phyloP scores from a whole-genome alignment of 2,797 vertebrate species.

The Pteronotus mesoamericanus region DNA sequence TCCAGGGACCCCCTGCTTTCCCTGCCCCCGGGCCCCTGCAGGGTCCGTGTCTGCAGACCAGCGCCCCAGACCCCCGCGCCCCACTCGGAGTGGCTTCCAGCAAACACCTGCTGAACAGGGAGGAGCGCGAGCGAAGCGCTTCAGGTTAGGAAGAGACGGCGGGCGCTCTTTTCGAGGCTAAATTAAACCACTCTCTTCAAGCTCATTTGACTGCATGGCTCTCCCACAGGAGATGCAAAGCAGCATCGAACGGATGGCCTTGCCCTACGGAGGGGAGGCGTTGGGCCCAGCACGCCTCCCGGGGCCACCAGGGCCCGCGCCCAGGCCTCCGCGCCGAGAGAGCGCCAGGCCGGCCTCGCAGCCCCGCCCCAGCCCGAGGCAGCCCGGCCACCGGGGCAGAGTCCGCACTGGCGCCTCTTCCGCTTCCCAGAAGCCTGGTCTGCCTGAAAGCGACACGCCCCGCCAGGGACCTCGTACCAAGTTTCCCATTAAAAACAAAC shows the following conservation, averaged over 20 bases:
- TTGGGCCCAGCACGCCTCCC: neutral
- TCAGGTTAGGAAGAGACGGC: neutral
- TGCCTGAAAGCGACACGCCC: neutral
- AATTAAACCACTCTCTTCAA: neutral
- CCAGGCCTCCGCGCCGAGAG: too few relatives aligned
- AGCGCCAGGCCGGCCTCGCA: too few relatives aligned
- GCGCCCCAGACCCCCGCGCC: neutral
- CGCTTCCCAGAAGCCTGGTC: neutral
- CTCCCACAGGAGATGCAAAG: conserved; percentile 10
- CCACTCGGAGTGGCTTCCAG: too few relatives aligned
- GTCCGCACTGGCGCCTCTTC: neutral
- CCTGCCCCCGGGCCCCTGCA: neutral
- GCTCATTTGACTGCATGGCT: neutral
- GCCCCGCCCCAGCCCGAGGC: neutral
- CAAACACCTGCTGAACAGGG: neutral
- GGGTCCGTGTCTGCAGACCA: neutral
- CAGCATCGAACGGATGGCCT: conserved; percentile 13
- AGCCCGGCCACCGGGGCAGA: neutral
- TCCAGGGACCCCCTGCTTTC: neutral
- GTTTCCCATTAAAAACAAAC: neutral
- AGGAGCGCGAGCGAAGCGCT: neutral
- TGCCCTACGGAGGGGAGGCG: neutral
- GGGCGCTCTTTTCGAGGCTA: neutral
- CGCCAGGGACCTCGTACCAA: neutral
- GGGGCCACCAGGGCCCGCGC: too few relatives aligned